Evolutionary conservation across 2,113 vertebrate species (phyloP).

Genomic region (Cromileptes altivelis): DNA sequence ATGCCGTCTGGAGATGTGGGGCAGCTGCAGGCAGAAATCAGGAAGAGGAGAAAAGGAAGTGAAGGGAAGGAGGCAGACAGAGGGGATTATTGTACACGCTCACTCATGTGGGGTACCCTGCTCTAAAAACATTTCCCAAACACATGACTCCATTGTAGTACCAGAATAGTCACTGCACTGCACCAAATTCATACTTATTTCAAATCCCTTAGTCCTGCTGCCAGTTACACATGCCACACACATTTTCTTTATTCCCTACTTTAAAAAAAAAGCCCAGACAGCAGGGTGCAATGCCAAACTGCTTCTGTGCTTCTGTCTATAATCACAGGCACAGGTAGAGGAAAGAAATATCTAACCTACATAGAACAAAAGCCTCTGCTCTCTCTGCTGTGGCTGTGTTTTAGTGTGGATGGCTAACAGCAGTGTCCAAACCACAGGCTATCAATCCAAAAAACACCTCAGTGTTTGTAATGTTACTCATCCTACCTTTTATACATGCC

Average conservation of each 20-base stretch:
- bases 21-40: conserved; percentile 72
- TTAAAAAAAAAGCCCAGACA: conserved; percentile 28
- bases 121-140: conserved; percentile 77
- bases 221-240: conserved; percentile 13
- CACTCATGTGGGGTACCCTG: conserved; percentile 75
- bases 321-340: neutral
- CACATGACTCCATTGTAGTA: conserved; percentile 79
- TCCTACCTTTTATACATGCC: neutral
- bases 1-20: conserved; percentile 50
- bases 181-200: conserved; percentile 50
- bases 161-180: conserved; percentile 63
- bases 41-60: conserved; percentile 75
- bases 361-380: neutral
- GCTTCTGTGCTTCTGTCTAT: neutral
- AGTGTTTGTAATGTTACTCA: conserved; percentile 7
- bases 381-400: neutral
- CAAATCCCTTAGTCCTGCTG: conserved; percentile 33
- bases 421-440: neutral
- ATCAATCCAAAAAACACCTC: neutral
- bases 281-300: neutral
- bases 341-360: neutral
- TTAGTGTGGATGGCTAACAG: neutral
- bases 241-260: conserved; percentile 14
- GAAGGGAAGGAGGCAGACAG: conserved; percentile 74
- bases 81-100: conserved; percentile 80